Base-by-base conservation (phyloP, 2,888 invertebrate genomes). In the Tachina grossa region DNA sequence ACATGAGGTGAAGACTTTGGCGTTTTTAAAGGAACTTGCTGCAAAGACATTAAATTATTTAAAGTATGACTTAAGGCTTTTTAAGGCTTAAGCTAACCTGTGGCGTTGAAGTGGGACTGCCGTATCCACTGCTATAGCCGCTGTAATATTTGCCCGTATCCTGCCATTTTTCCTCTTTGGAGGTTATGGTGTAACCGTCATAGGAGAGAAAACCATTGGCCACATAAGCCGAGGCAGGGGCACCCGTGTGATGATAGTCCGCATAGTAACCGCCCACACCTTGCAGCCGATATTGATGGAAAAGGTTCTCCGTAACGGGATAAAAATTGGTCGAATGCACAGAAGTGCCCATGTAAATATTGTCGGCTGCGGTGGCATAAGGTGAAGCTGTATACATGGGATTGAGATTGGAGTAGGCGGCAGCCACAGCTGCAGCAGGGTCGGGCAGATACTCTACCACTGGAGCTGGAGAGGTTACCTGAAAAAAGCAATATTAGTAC, bases 221-320 rank as follows among this genome's bases (percentile, higher is more conserved):
- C 81, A 96, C 95, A 90, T 96, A 96, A 1, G 94, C 93, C 76
- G 94, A 93, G 9, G 91, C 89, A 1, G 92, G 90, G 1, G 91
- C 89, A 4, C 95, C 94, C 9, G 96, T 94, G 59, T 96, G 94
- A 88, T 96, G 96, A 88, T 95, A 95, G 89, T 96, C 96, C 65
- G 96, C 96, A 0, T 96, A 95, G 90, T 96, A 96, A 92, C 97
- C 97, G n/a, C 93, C 91, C 55, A 92, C 91, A 53, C 97, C 96
- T 68, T 98, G 93, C n/a, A 97, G 96, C 87, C 97, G 95, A 93
- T 98, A 98, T 92, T 97, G 97, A 91, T 97, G 96, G 94, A 97
- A 97, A 89, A 98, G 94, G 90, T 97, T 97, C 90, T 97, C 97
- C 11, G 97, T 95, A 53, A 96, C 95, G 94, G 88, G 96, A 94